Conservation (phyloP, 1,140 invertebrate species). For the Aradophagus sp. region DNA sequence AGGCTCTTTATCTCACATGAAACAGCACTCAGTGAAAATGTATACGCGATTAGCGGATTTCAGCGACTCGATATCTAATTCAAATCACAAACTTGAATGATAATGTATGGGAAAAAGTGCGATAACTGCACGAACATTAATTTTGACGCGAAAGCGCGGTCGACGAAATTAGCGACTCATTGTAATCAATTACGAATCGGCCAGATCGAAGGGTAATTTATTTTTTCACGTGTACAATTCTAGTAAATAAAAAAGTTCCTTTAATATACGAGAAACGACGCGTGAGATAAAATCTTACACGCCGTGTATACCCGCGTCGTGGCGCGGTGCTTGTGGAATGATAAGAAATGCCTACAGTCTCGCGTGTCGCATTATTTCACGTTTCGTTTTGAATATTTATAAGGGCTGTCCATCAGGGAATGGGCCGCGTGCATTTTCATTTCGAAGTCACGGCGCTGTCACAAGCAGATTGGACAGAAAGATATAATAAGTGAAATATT, state of each 20-base stretch:
- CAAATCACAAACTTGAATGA: too few relatives aligned
- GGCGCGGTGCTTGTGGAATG: conserved; percentile 53
- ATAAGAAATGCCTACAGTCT: conserved; percentile 71
- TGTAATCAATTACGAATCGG: too few relatives aligned
- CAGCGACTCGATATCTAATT: too few relatives aligned
- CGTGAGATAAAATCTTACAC: conserved; percentile 56
- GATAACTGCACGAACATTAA: too few relatives aligned
- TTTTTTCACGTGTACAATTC: conserved; percentile 1
- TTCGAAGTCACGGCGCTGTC: conserved; percentile 69
- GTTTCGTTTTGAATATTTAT: conserved; percentile 72
- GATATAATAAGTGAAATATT: conserved; percentile 73
- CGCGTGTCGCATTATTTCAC: conserved; percentile 71
- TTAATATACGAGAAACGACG: conserved; percentile 49
- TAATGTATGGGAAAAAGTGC: too few relatives aligned
- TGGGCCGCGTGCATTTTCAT: conserved; percentile 67
- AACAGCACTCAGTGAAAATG: too few relatives aligned
- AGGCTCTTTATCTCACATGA: too few relatives aligned
- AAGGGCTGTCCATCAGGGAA: conserved; percentile 68
- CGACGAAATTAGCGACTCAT: too few relatives aligned
- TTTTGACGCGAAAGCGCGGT: too few relatives aligned
- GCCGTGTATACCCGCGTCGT: conserved; percentile 43
- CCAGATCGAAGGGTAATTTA: too few relatives aligned
- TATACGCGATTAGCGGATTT: too few relatives aligned
- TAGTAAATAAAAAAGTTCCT: conserved; percentile 25
- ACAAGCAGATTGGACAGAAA: conserved; percentile 66